A percentile compares a stretch with the other conserved stretches of the same genome.
phyloP scores from a whole-genome alignment of 2,113 vertebrate species.

The Phylloscopus trochiloides region DNA sequence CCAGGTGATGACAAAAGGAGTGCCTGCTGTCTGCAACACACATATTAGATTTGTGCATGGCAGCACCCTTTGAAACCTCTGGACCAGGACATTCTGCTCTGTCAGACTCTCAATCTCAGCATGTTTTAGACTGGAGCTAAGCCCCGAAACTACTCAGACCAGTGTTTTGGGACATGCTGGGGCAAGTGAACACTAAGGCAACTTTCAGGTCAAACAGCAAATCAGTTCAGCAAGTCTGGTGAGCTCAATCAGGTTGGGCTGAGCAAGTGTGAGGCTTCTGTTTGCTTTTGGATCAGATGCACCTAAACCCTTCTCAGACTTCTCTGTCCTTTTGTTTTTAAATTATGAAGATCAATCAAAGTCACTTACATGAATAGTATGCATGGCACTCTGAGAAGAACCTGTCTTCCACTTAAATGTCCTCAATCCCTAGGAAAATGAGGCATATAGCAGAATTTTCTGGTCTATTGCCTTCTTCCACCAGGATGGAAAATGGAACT shows the following conservation, averaged over 20 bases:
- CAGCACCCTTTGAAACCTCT: not conserved
- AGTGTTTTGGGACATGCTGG: not conserved
- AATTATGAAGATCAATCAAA: not conserved
- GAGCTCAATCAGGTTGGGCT: not conserved
- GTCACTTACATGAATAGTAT: not conserved
- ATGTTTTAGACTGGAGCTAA: not conserved
- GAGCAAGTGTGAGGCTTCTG: not conserved
- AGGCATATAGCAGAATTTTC: not conserved
- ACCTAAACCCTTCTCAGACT: not conserved
- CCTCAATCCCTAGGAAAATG: not conserved
- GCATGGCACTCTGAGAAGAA: not conserved
- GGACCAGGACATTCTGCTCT: not conserved
- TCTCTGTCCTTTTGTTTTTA: not conserved
- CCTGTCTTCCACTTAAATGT: not conserved
- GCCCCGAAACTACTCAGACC: not conserved
- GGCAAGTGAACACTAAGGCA: not conserved
- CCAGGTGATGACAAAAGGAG: not conserved
- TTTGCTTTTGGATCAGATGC: constrained; percentile 4
- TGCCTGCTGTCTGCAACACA: not conserved
- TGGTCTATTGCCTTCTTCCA: not conserved
- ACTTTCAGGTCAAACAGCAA: not conserved
- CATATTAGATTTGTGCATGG: accelerated
- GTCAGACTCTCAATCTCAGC: not conserved
- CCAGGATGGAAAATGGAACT: not conserved
- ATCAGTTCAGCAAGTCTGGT: not conserved